phyloP scores from a whole-genome alignment of 1,140 invertebrate species.

The Drosophila quadrilineata region DNA sequence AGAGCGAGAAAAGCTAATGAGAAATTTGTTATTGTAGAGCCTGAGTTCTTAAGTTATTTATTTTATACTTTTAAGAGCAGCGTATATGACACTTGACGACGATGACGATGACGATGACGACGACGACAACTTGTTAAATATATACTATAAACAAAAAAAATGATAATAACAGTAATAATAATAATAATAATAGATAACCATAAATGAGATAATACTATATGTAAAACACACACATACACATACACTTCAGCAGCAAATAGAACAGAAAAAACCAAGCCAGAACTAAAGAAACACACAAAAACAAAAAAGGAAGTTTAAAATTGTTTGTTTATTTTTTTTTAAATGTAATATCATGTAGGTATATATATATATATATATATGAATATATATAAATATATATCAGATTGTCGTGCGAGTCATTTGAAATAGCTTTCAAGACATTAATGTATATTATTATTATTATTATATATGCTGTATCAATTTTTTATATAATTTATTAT shows the following conservation, averaged over 20 bases:
- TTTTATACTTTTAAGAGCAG: slow-evolving; percentile 75
- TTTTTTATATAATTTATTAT: slow-evolving; percentile 32
- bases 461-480: slow-evolving; percentile 20
- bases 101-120: slow-evolving; percentile 55
- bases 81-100: slow-evolving; percentile 62
- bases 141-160: slow-evolving; percentile 33
- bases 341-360: neutral
- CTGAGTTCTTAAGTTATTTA: slow-evolving; percentile 78
- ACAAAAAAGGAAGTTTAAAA: no score
- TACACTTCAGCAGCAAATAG: slow-evolving; percentile 2
- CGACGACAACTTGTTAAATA: slow-evolving; percentile 67
- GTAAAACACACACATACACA: slow-evolving; percentile 7
- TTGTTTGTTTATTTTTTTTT: slow-evolving; percentile 17
- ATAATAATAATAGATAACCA: slow-evolving; percentile 38
- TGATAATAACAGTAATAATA: slow-evolving; percentile 31
- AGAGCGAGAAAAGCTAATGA: no score
- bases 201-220: slow-evolving; percentile 8
- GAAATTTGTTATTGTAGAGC: slow-evolving; percentile 78
- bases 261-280: slow-evolving; percentile 12
- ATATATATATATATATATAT: slow-evolving; percentile 1
- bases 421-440: slow-evolving; percentile 45
- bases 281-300: slow-evolving; percentile 21
- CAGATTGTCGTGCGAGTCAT: slow-evolving; percentile 36
- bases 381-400: neutral
- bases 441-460: no score